A percentile compares a stretch with the other conserved stretches of the same genome.
phyloP scores from a whole-genome alignment of 2,113 vertebrate species.

The Scomber japonicus region DNA sequence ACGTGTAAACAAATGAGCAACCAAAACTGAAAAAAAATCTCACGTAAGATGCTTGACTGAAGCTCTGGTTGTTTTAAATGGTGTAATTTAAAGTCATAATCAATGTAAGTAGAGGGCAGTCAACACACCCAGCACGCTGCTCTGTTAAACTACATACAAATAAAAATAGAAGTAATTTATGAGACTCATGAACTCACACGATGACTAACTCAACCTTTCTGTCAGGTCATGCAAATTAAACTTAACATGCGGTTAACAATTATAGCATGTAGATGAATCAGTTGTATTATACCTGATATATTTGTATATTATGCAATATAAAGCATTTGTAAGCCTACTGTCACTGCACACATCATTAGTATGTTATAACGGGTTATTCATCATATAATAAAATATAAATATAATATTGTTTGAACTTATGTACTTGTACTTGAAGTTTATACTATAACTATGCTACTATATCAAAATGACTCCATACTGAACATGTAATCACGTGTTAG shows the following conservation, averaged over 20 bases:
- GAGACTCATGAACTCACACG: not conserved
- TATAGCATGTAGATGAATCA: too few relatives aligned
- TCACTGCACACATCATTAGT: not conserved
- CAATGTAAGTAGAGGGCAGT: not conserved
- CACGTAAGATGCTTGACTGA: not conserved
- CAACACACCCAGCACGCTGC: too few relatives aligned
- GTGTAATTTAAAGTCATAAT: conserved; percentile 6
- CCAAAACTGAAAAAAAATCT: not conserved
- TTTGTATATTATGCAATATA: too few relatives aligned
- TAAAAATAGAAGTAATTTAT: not conserved
- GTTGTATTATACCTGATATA: too few relatives aligned
- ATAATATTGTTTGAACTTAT: too few relatives aligned
- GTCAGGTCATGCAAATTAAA: not conserved
- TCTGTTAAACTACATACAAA: not conserved
- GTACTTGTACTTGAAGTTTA: not conserved
- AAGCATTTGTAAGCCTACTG: too few relatives aligned
- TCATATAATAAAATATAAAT: too few relatives aligned
- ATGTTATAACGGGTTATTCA: not conserved
- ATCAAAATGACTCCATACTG: not conserved
- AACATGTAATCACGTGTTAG: not conserved
- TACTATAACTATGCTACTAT: not conserved
- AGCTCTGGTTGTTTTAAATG: not conserved
- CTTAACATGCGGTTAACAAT: not conserved
- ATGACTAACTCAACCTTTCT: too few relatives aligned
- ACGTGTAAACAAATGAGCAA: not conserved